Base-by-base conservation (phyloP, 1,140 invertebrate genomes). In the Hestina assimilis region DNA sequence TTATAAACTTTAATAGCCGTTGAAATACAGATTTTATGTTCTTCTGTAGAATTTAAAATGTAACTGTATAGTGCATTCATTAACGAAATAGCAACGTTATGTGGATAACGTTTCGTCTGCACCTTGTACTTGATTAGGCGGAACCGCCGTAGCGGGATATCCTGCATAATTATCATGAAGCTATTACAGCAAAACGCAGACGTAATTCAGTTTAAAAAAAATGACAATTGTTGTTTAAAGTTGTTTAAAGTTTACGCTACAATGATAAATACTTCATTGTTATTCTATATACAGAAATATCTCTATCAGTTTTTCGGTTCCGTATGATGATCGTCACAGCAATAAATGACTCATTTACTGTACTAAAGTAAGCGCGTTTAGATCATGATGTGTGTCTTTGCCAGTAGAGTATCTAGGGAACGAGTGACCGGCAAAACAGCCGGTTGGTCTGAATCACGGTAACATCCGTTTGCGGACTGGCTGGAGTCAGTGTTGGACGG, bases 391-490 rank as follows among this genome's bases (percentile, higher is more conserved):
- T 66, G 28, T 58, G 54, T 38, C 51, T 60, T 62, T 50, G 67
- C 58, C 65, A 62, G 64, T 66, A 66, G 46, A 66, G 59, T 65
- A 66, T 74, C 47, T 71, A 71, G 63, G 75, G 71, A 73, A 57
- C 63, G 64, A 60, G 70, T 69, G 72, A 61, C 69, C 63, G 69
- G 59, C 65, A 48, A 43, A 60, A 54, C 69, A 62, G 66, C 52
- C 72, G 61, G 68, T 71, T 65, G 66, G 58, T 75, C 72, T 82
- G 75, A 79, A 63, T 80, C 75, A 79, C 64, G 62, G 72, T 60
- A 61, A 63, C 71, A 71, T 72, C 67, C 75, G 74, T 75, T 67
- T 72, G 42, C 63, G 53, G 59, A 67, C 64, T 45, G 48, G 42
- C 51, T 45, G 54, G 42, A 52, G 63, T 57, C 69, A 73, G 72